phyloP scores from a whole-genome alignment of 2,113 vertebrate genomes.

The Meles meles region DNA sequence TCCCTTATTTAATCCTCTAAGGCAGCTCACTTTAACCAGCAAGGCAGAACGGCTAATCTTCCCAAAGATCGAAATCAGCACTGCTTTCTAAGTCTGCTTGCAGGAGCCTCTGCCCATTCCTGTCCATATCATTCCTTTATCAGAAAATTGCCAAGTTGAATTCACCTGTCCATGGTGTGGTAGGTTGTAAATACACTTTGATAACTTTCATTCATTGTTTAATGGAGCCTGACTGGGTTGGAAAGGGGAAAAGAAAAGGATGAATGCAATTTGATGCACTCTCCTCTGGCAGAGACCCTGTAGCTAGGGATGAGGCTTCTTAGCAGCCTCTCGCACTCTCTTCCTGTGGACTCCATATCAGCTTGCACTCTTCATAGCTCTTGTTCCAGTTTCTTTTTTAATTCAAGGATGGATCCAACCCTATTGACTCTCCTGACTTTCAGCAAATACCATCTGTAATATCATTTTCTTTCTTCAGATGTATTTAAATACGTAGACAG shows the following conservation, averaged over 20 bases:
- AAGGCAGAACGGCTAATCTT: slow-evolving; percentile 46
- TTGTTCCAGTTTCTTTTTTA: not conserved
- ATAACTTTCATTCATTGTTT: slow-evolving; percentile 63
- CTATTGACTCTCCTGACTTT: not conserved
- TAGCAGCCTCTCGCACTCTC: not conserved
- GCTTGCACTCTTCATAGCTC: not conserved
- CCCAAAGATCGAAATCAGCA: slow-evolving; percentile 3
- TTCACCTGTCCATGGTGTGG: not conserved
- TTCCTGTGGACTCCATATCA: not conserved
- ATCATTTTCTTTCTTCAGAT: not conserved
- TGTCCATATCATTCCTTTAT: slow-evolving; percentile 24
- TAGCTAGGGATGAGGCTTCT: too few relatives aligned
- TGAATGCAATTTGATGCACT: not conserved
- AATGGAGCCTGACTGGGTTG: slow-evolving; percentile 44
- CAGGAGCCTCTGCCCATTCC: not conserved
- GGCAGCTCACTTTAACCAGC: not conserved
- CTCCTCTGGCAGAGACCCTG: not conserved
- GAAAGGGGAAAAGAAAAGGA: slow-evolving; percentile 16
- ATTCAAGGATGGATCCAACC: fast-evolving
- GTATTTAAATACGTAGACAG: not conserved
- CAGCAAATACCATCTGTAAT: not conserved
- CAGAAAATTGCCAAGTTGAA: slow-evolving; percentile 52
- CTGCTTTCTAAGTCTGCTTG: slow-evolving; percentile 14
- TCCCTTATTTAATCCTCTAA: slow-evolving; percentile 50
- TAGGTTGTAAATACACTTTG: slow-evolving; percentile 64